A percentile compares a stretch with the other conserved stretches of the same genome.
These are phyloP conservation scores for Crossocerus cetratus DNA, from an alignment of 2,888 invertebrate genomes.

Conservation along the genomic window DNA sequence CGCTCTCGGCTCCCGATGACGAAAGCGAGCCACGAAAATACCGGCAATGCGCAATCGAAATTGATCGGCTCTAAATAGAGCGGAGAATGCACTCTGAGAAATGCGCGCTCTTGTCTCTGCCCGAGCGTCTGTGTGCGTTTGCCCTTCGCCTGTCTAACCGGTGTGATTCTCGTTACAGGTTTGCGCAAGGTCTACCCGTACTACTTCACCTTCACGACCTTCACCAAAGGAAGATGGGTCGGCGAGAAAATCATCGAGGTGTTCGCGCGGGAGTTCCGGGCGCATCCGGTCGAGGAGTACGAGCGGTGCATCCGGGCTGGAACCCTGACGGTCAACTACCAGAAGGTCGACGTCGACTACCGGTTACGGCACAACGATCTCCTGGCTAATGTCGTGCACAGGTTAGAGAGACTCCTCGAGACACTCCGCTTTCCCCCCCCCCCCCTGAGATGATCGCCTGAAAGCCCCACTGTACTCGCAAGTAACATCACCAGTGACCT, in stretches of 20 bases:
- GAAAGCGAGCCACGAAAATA: no score
- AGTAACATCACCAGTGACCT: no score
- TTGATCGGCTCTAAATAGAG: not conserved
- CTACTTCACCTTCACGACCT: conserved; percentile 97
- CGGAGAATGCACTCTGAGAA: no score
- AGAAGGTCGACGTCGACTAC: conserved; percentile 94
- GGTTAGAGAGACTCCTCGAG: conserved; percentile 79
- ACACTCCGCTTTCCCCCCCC: no score
- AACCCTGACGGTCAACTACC: conserved; percentile 95
- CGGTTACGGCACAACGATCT: conserved; percentile 95
- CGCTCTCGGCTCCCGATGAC: not conserved
- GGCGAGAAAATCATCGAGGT: conserved; percentile 95
- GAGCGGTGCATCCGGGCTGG: conserved; percentile 94
- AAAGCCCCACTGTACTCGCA: not conserved
- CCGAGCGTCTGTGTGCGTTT: no score
- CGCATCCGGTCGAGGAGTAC: conserved; percentile 95
- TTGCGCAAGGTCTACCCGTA: conserved; percentile 98
- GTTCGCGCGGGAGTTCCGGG: conserved; percentile 94
- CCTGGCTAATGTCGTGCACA: conserved; percentile 95
- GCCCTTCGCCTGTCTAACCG: no score
- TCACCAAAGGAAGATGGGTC: conserved; percentile 97
- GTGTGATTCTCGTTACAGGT: conserved; percentile 79
- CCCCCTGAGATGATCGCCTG: not conserved
- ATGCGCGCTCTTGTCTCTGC: no score
- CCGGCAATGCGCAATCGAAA: not conserved